Evolutionary conservation across 2,888 invertebrate genomes (phyloP), one percentile per base, ranked within the genome.

Genomic region (Euphydryas editha): DNA sequence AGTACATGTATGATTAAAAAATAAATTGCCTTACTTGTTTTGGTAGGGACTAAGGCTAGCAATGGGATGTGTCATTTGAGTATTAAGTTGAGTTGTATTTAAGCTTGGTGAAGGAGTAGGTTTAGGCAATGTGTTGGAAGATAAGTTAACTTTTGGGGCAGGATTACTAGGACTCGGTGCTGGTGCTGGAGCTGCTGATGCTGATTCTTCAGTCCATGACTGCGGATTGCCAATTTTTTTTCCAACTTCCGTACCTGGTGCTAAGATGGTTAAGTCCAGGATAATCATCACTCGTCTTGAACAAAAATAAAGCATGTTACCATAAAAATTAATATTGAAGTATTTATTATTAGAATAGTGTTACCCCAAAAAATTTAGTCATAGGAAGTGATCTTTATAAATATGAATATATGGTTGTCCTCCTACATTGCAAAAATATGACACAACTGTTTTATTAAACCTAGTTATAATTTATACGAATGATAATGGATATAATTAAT

Each of bases 31-130:
- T 87, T 84, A 96, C 96, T 96, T 97, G 86, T 98, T 98, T 81
- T 98, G 98, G 85, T 98, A 99, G 0, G 99, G 99, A 75, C 97
- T 98, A 13, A 99, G 93, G 75, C 96, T 96, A 17, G 95, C 93
- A 76, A 99, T 98, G 0, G 98, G 96, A 85, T 95, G 95, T 24
- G 95, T 94, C 83, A 94, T 87, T 73, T 93, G 93, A 55, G 94
- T 81, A 74, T 90, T 76, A 71, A 94, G 70, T 73, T 87, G 44
- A 81, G 89, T 93, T 0, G 81, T 75, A 73, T 93, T 93, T 0
- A 94, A 59, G 73, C 81, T 76, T 56, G 83, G 73, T 65, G 80
- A 72, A 8, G 76, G 74, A 72, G 70, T 69, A 8, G 77, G 65
- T 37, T 73, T 75, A 6, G 69, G 61, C 39, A 65, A 62, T 15